phyloP scores from a whole-genome alignment of 2,797 vertebrate species.

The Pangasius sanitwongsei region DNA sequence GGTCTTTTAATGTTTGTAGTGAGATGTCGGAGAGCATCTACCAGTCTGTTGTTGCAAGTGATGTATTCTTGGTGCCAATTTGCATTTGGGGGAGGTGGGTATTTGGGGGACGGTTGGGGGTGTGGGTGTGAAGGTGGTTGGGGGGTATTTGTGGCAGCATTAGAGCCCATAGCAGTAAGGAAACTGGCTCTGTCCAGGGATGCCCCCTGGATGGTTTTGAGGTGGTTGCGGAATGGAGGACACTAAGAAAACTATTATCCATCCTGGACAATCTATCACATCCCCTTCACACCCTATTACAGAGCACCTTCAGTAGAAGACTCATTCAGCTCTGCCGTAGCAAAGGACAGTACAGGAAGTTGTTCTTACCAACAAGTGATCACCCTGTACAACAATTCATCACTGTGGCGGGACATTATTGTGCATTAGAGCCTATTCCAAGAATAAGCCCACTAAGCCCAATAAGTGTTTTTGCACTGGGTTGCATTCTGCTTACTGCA shows the following conservation, averaged over 20 bases:
- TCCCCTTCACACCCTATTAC: background rate
- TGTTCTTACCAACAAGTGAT: background rate
- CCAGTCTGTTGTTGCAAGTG: background rate
- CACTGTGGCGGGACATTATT: constrained; percentile 5
- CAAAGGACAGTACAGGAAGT: background rate
- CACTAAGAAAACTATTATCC: background rate
- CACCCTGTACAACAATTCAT: background rate
- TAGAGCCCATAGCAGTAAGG: background rate
- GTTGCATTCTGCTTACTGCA: background rate
- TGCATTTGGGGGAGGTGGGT: background rate
- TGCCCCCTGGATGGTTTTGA: background rate
- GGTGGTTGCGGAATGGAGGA: background rate
- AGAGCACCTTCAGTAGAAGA: background rate
- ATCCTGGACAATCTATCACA: constrained; percentile 5
- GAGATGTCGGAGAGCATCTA: background rate
- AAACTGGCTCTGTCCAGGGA: background rate
- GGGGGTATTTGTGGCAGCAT: background rate
- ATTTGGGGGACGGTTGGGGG: background rate
- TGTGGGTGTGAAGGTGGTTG: background rate
- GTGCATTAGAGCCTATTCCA: background rate
- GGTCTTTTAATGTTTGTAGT: background rate
- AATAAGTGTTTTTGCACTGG: constrained; percentile 3
- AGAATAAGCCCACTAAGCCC: background rate
- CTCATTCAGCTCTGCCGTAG: background rate
- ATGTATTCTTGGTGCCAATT: background rate